Percentiles rank a stretch among this genome's conserved stretches.
These are phyloP conservation scores for Cottoperca gobio DNA, from an alignment of 2,797 vertebrate species.

Conservation along the genomic window DNA sequence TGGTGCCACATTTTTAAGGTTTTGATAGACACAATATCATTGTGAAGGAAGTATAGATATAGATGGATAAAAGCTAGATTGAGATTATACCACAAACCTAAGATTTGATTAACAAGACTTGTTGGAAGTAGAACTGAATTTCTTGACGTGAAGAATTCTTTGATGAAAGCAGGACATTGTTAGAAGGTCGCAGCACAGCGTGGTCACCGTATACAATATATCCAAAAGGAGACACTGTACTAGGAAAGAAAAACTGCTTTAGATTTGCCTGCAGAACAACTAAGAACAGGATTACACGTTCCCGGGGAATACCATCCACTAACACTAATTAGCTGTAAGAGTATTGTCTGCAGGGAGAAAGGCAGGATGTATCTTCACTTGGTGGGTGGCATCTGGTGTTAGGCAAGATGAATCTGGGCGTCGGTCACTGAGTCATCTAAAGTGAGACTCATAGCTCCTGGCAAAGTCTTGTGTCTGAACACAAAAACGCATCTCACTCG, in stretches of 20 bases:
- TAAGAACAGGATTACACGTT: slow-evolving; percentile 55
- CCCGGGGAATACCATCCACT: slow-evolving; percentile 62
- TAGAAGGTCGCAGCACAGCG: background rate
- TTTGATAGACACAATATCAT: background rate
- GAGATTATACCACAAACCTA: background rate
- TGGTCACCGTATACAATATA: background rate
- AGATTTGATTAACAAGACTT: background rate
- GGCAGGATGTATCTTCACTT: slow-evolving; percentile 37
- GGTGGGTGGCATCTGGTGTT: slow-evolving; percentile 60
- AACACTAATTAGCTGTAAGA: slow-evolving; percentile 68
- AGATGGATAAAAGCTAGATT: background rate
- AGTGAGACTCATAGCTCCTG: slow-evolving; percentile 21
- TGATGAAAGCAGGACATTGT: slow-evolving; percentile 7
- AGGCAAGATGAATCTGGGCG: slow-evolving; percentile 21
- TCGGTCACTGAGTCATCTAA: slow-evolving; percentile 5
- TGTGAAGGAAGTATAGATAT: background rate
- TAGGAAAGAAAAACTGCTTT: slow-evolving; percentile 25
- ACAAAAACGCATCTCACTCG: background rate
- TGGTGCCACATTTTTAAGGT: background rate
- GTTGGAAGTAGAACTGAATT: slow-evolving; percentile 1
- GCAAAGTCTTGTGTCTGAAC: slow-evolving; percentile 13
- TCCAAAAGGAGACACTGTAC: slow-evolving; percentile 12
- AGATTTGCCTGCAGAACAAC: slow-evolving; percentile 38
- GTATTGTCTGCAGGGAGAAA: slow-evolving; percentile 48
- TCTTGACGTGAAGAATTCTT: background rate